Percentiles rank a stretch among this genome's conserved stretches.
These are phyloP conservation scores for Chloroclysta siterata DNA, from an alignment of 2,888 invertebrate genomes.

Conservation along the genomic window DNA sequence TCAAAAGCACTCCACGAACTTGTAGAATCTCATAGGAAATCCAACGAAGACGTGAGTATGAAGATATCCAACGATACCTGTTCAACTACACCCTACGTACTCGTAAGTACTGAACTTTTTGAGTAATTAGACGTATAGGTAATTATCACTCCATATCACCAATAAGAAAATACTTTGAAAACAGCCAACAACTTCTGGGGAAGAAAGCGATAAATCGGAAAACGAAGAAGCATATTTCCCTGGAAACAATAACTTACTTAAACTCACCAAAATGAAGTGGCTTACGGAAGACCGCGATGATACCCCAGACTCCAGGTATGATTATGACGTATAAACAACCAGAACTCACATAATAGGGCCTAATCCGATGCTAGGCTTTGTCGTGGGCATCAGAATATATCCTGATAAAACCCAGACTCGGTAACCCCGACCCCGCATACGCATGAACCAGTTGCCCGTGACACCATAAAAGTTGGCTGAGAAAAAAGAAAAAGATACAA, in stretches of 20 bases:
- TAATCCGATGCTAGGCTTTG: too few relatives aligned
- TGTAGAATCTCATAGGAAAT: constrained; percentile 53
- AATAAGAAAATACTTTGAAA: constrained; percentile 23
- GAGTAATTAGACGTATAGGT: background rate
- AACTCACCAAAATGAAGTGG: constrained; percentile 77
- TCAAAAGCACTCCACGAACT: constrained; percentile 72
- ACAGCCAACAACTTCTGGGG: constrained; percentile 50
- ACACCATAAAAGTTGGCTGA: too few relatives aligned
- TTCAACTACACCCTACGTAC: constrained; percentile 19
- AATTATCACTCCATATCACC: background rate
- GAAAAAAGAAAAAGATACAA: background rate
- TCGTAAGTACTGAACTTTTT: constrained; percentile 9
- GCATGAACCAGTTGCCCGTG: too few relatives aligned
- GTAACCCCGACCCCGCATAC: too few relatives aligned
- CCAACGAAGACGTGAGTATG: constrained; percentile 35
- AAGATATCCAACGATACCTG: constrained; percentile 10
- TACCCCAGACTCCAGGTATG: constrained; percentile 68
- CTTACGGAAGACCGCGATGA: constrained; percentile 64
- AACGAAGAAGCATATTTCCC: constrained; percentile 40
- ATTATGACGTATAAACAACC: constrained; percentile 16
- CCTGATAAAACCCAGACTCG: too few relatives aligned
- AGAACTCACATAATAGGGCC: background rate
- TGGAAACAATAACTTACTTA: constrained; percentile 59
- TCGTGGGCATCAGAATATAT: too few relatives aligned
- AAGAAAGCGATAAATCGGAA: constrained; percentile 51